phyloP scores from a whole-genome alignment of 2,797 vertebrate genomes.

The Enteromius paludinosus region DNA sequence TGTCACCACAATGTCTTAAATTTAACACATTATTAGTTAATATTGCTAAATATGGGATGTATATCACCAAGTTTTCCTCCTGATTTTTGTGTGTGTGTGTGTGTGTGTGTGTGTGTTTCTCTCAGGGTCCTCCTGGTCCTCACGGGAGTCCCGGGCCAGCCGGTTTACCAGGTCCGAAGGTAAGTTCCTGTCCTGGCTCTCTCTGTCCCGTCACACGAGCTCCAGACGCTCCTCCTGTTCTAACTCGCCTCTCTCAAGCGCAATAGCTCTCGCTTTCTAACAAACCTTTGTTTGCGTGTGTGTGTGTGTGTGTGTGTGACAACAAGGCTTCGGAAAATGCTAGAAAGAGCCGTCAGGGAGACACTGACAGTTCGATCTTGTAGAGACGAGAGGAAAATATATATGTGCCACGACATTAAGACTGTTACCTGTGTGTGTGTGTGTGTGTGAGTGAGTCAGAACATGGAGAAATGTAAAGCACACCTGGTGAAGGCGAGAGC shows the following conservation, averaged over 20 bases:
- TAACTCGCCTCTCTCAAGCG: constrained; percentile 9
- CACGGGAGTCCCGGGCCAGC: constrained; percentile 90
- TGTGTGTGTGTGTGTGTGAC: neutral
- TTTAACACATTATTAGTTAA: neutral
- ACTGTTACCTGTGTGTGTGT: neutral
- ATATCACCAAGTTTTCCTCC: neutral
- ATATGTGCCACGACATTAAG: constrained; percentile 26
- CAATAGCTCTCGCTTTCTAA: neutral
- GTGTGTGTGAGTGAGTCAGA: constrained; percentile 24
- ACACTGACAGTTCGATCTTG: constrained; percentile 21
- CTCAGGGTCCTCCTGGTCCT: constrained; percentile 88
- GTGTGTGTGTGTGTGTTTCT: constrained; percentile 19
- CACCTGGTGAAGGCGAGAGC: neutral
- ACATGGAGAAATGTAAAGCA: constrained; percentile 7
- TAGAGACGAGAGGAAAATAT: neutral
- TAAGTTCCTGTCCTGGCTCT: constrained; percentile 68
- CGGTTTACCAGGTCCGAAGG: constrained; percentile 90
- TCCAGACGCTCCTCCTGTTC: constrained; percentile 12
- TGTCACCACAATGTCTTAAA: neutral
- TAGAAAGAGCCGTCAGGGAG: constrained; percentile 2
- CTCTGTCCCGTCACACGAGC: neutral
- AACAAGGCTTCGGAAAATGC: neutral
- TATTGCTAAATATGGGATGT: neutral
- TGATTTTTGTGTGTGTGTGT: neutral
- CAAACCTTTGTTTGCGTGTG: neutral